Conservation (phyloP, 35 echinoderm and acorn worm species). For the Ptychodera flava region DNA sequence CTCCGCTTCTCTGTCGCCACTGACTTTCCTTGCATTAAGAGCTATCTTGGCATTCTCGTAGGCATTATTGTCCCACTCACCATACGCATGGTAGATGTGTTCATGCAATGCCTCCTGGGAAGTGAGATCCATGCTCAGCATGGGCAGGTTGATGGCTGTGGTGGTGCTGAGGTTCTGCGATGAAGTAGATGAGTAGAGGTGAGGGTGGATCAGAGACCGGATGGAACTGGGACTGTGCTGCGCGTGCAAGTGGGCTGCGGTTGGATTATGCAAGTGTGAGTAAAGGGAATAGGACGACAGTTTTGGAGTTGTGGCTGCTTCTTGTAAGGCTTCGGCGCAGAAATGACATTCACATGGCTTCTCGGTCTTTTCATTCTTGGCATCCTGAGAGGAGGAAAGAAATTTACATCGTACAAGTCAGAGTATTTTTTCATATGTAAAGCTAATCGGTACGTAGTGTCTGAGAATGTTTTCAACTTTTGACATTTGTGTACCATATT, state of each 20-base stretch:
- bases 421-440: too few species aligned
- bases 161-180: constrained; percentile 69
- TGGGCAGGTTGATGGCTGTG: constrained; percentile 14
- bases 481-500: too few species aligned
- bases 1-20: constrained; percentile 47
- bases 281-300: constrained; percentile 85
- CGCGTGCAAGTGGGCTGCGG: constrained; percentile 82
- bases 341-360: constrained; percentile 69
- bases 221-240: constrained; percentile 61
- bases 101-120: constrained; percentile 43
- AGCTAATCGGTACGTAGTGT: too few species aligned
- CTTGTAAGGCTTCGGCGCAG: constrained; percentile 16
- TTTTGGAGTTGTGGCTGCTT: constrained; percentile 15
- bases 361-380: constrained; percentile 57
- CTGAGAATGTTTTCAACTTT: too few species aligned
- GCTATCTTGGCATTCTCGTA: constrained; percentile 89
- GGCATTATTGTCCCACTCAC: constrained; percentile 65
- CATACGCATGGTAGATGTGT: constrained; percentile 17
- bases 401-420: too few species aligned
- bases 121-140: constrained; percentile 61
- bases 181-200: constrained; percentile 88
- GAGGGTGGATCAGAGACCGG: constrained; percentile 92
- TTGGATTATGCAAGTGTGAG: constrained; percentile 78
- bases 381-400: constrained; percentile 68
- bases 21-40: constrained; percentile 35